Percentiles rank a stretch among this genome's conserved stretches.
Evolutionary conservation across 1,140 invertebrate species (phyloP).

Genomic region (Brachystomella parvula): DNA sequence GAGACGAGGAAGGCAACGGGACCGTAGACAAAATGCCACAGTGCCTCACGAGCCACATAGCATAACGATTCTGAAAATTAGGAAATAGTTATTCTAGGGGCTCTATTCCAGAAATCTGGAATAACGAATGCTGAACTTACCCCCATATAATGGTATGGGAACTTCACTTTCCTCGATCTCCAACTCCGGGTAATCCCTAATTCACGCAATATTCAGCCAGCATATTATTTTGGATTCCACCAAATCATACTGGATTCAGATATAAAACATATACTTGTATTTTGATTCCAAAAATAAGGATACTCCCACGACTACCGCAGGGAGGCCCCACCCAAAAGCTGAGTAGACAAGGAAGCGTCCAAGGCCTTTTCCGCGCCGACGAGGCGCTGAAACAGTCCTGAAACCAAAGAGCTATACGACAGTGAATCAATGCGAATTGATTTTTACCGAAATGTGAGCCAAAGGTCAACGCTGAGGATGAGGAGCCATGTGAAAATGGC

Average conservation of each 20-base stretch:
- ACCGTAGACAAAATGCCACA: conserved; percentile 9
- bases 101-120: neutral
- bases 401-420: neutral
- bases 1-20: conserved; percentile 39
- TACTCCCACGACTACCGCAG: neutral
- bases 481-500: conserved; percentile 5
- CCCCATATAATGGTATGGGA: neutral
- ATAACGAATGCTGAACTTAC: neutral
- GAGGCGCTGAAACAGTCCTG: neutral
- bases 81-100: neutral
- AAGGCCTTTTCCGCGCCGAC: neutral
- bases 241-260: neutral
- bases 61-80: neutral
- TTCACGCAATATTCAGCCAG: neutral
- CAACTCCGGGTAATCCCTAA: neutral
- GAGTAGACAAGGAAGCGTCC: neutral
- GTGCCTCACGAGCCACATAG: neutral
- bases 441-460: conserved; percentile 4
- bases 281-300: neutral
- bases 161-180: no score
- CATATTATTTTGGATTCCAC: neutral
- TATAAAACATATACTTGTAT: neutral
- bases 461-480: neutral
- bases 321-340: neutral
- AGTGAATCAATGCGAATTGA: neutral